Evolutionary conservation across 1,140 invertebrate species (phyloP), one percentile per base, ranked within the genome.

Genomic region (Ectropis grisescens): DNA sequence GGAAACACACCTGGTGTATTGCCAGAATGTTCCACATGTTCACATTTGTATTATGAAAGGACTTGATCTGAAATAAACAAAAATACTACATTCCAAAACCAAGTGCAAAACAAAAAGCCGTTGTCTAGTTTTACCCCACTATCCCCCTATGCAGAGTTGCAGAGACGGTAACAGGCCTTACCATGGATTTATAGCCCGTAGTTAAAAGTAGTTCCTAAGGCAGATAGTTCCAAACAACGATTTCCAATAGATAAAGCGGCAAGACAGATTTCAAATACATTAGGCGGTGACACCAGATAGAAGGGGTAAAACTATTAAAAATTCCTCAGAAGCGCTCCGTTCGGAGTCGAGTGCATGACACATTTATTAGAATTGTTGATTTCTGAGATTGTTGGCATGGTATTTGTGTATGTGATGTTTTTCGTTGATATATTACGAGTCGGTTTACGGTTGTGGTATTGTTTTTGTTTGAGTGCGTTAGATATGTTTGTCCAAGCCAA

Each of bases 251-350:
- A 78, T 74, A 80, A 69, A 75, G 52, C 64, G 34, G 45, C 49
- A 55, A 71, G 70, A 78, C 68, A 75, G 75, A 78, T 78, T 75
- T 53, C 58, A 78, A 80, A 80, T 71, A 78, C 75, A 80, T 80
- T 80, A 80, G 59, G 44, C 47, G 44, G 41, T 57, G 59, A 50
- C 47, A 51, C 47, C 35, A 39, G 31, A 41, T 43, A 33, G 29
- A 45, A 56, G 49, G 65, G 64, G 71, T 66, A 62, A 61, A 62
- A 72, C 72, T 78, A 79, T 79, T 79, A 79, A 79, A 79, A 79
- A 75, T 76, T 75, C 74, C 70, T 47, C 37, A 37, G 31, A 36
- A 47, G 48, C 36, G 11, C 12, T 27, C 43, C 37, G 35, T 47
- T 39, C 37, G 40, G 47, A 52, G 46, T 45, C 15, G 54, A 69